These are phyloP conservation scores for Caenorhabditis sp. DNA, from an alignment of 2,888 invertebrate species.

Conservation along the genomic window DNA sequence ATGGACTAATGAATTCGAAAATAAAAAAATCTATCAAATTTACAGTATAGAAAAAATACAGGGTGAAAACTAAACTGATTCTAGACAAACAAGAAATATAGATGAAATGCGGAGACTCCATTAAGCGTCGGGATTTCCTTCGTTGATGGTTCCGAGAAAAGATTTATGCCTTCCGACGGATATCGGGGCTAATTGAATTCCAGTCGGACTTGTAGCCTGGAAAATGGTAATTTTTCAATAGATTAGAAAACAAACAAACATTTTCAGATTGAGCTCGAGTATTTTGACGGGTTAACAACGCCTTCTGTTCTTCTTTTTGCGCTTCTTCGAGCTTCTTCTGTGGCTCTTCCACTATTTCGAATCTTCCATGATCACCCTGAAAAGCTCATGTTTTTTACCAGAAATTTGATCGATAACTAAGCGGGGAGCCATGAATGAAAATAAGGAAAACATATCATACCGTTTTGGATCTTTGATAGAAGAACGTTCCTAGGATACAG, in stretches of 20 bases:
- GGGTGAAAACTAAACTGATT: background rate
- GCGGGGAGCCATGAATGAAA: background rate
- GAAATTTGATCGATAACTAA: conserved; percentile 1
- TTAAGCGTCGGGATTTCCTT: conserved; percentile 33
- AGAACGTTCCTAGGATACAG: conserved; percentile 73
- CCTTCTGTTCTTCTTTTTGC: conserved; percentile 69
- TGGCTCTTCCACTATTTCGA: conserved; percentile 69
- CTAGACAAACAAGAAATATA: background rate
- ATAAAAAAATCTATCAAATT: conserved; percentile 1
- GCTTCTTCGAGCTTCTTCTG: conserved; percentile 72
- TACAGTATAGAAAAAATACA: conserved; percentile 12
- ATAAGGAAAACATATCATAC: conserved; percentile 40
- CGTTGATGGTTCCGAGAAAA: conserved; percentile 45
- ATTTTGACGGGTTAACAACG: conserved; percentile 66
- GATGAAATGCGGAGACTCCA: background rate
- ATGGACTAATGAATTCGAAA: conserved; percentile 7
- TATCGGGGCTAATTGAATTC: conserved; percentile 26
- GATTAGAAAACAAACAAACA: conserved; percentile 5
- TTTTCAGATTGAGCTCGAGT: conserved; percentile 65
- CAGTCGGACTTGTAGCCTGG: conserved; percentile 22
- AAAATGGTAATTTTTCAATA: conserved; percentile 5
- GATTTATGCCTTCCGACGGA: conserved; percentile 49
- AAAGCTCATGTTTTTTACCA: conserved; percentile 4
- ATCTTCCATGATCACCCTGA: conserved; percentile 69
- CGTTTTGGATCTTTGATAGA: conserved; percentile 76